Base-by-base conservation (phyloP, 2,113 vertebrate genomes). In the Leptocoma aspasia region DNA sequence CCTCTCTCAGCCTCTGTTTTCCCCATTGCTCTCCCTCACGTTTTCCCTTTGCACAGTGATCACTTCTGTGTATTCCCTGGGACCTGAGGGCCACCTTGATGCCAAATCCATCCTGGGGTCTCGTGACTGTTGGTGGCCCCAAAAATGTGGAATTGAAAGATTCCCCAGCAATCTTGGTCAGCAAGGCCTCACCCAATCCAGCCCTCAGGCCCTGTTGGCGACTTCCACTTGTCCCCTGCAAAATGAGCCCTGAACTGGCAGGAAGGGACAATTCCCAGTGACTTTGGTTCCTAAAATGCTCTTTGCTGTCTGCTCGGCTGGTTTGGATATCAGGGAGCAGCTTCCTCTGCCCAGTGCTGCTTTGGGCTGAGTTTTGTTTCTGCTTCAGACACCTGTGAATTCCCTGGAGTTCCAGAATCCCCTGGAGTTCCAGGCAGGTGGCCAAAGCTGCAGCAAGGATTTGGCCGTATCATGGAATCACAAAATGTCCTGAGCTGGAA, bases 1-100 rank as follows among this genome's bases (percentile, higher is more conserved):
- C 10, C 39, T 72, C 41, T 44, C 19, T 45, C 35, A 27, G 10
- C 35, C 18, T 60, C 23, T 27, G 28, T 10, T 75, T 9, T 47
- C 64, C 18, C 30, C 3, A 3, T n/a, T 59, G 39, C 15, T 26
- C 23, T 8, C 7, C 10, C 28, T 54, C 54, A 2, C 0, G 2
- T 15, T 89, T 71, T 83, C 27, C 31, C 30, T 69, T 19, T 69
- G 49, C 35, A 13, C 1, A 0, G 9, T 13, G 21, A 53, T 66
- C 20, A 53, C 0, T 35, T 18, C 52, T 26, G 5, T 18, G 42
- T 27, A 1, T 12, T 72, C n/a, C 24, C 56, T 50, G 19, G 30
- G 31, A 44, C 24, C 9, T 23, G 59, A 52, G 52, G 28, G 30
- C 5, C 33, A 61, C 41, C 39, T 53, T 54, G 54, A 23, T 54